Conservation (phyloP, 2,888 invertebrate genomes). For the Apamea monoglypha region DNA sequence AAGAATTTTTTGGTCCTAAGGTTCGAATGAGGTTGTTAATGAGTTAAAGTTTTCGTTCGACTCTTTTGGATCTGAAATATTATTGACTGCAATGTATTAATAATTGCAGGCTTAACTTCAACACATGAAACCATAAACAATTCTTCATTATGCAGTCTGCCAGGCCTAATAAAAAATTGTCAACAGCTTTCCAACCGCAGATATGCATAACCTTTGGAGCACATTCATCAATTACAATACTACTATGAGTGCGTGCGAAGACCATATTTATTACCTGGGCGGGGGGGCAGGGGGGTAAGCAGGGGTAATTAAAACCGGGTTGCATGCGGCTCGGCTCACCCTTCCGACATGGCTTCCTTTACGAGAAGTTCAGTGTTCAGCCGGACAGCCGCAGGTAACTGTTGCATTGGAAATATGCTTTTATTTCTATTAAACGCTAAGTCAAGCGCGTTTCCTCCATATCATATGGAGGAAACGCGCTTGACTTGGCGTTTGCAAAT, state of each 20-base stretch:
- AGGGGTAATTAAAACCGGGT: slow-evolving; percentile 77
- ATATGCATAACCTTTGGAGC: slow-evolving; percentile 55
- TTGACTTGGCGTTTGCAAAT: slow-evolving; percentile 63
- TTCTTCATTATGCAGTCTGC: not conserved
- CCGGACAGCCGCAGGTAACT: slow-evolving; percentile 61
- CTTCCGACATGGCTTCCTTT: slow-evolving; percentile 75
- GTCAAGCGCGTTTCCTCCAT: too few species aligned
- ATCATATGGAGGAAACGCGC: slow-evolving; percentile 66
- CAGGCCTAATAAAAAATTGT: slow-evolving; percentile 40
- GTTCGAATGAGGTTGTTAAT: not conserved
- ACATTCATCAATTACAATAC: slow-evolving; percentile 70
- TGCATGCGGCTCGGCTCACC: slow-evolving; percentile 71
- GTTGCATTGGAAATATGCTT: slow-evolving; percentile 66
- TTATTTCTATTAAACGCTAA: slow-evolving; percentile 68
- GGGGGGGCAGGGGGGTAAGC: slow-evolving; percentile 69
- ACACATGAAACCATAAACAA: slow-evolving; percentile 12
- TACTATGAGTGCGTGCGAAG: slow-evolving; percentile 79
- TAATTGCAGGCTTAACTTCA: not conserved
- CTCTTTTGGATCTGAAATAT: not conserved
- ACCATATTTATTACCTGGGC: slow-evolving; percentile 77
- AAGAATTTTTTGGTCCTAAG: not conserved
- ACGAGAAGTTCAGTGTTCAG: slow-evolving; percentile 68
- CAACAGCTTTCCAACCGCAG: slow-evolving; percentile 51
- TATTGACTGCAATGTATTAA: not conserved
- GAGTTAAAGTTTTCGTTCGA: not conserved